Evolutionary conservation across 2,888 invertebrate species (phyloP), one percentile per base, ranked within the genome.

Genomic region (Nemotelus pantherinus): DNA sequence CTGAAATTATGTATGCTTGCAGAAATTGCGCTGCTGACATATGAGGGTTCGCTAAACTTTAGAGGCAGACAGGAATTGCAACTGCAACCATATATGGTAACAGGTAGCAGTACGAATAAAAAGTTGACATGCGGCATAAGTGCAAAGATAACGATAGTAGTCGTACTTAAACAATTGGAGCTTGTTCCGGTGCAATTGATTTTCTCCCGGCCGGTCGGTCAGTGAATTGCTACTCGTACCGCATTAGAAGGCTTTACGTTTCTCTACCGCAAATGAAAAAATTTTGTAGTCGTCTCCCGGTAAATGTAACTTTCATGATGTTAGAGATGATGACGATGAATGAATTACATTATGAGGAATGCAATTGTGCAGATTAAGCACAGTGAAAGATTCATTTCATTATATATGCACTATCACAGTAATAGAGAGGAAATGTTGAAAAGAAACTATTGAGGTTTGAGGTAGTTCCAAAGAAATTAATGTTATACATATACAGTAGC

Each of bases 61-160:
- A 41, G 9, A 41, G n/a, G 10, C 10, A 57, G 43, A 41, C 9
- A 63, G 63, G 43, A 63, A 63, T 63, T 43, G 43, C 43, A 63
- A 63, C 43, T 43, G 43, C 43, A 39, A 63, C 63, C 63, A 43
- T 63, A 63, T 63, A 63, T 63, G 63, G 63, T 2, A 63, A 41
- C 43, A 63, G 25, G 25, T 63, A 63, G 63, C 41, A 41, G 1
- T 25, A 25, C 25, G 25, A 25, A 25, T 25, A 25, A 25, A 25
- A 25, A 25, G 43, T 3, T 10, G 41, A n/a, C 39, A 43, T 43
- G 43, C 63, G 63, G 2, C 39, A 63, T 63, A 63, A 43, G 63
- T 63, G 63, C 25, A 63, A 63, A 63, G 3, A 10, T 57, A 9
- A 43, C 25, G 63, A 63, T 63, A 41, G 63, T 41, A n/a, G 43